Evolutionary conservation across 2,797 vertebrate genomes (phyloP).

Genomic region (Acanthornis magna): DNA sequence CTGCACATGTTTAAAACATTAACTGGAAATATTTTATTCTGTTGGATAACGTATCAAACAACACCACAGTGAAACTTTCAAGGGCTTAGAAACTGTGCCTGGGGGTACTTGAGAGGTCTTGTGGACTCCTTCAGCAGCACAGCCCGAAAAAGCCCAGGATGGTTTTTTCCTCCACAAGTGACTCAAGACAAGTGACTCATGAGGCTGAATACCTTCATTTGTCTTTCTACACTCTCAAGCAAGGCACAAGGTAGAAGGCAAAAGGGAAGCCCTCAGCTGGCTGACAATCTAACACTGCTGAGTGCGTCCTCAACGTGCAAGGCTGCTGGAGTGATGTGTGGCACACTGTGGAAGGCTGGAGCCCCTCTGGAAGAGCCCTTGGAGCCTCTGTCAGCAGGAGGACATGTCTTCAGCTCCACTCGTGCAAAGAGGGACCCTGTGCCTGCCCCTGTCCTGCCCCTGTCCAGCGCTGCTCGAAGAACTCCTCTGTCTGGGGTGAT

Average conservation of each 20-base stretch:
- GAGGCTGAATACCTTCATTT: not conserved
- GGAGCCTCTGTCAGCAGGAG: not conserved
- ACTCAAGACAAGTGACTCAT: not conserved
- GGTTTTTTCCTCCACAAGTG: not conserved
- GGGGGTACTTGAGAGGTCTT: slow-evolving; percentile 14
- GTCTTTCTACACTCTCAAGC: not conserved
- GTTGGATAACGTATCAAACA: slow-evolving; percentile 63
- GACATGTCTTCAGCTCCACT: not conserved
- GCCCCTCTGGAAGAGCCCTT: not conserved
- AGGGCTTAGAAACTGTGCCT: slow-evolving; percentile 34
- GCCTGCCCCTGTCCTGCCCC: not conserved
- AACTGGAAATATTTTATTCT: slow-evolving; percentile 61
- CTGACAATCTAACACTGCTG: not conserved
- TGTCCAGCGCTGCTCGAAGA: rapidly evolving
- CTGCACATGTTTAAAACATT: slow-evolving; percentile 61
- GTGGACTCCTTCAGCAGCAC: not conserved
- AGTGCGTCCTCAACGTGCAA: rapidly evolving
- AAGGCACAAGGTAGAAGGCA: not conserved
- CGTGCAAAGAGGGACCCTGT: rapidly evolving
- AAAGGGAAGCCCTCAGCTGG: not conserved
- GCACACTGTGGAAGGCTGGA: not conserved
- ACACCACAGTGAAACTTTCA: slow-evolving; percentile 41
- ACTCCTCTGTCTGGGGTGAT: rapidly evolving
- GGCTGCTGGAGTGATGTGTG: rapidly evolving
- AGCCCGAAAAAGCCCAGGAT: not conserved